These are phyloP conservation scores for Drosophila cognata DNA, from an alignment of 2,888 invertebrate genomes.

Conservation along the genomic window DNA sequence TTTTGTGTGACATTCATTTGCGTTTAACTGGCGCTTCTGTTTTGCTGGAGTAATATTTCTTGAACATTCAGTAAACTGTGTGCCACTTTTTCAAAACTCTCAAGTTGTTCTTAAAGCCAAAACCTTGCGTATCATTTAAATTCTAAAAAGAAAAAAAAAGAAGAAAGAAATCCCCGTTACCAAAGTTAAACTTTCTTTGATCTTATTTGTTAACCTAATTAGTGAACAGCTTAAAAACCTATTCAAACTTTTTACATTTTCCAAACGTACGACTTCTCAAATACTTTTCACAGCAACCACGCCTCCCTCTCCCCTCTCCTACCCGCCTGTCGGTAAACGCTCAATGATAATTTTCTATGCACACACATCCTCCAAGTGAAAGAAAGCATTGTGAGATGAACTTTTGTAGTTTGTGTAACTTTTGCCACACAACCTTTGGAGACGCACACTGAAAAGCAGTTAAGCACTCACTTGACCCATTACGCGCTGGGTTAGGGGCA, in stretches of 20 bases:
- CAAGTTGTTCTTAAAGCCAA: background rate
- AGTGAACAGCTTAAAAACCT: slow-evolving; percentile 31
- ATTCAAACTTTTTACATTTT: slow-evolving; percentile 23
- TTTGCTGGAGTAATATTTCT: background rate
- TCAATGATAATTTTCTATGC: slow-evolving; percentile 32
- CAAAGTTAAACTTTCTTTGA: slow-evolving; percentile 22
- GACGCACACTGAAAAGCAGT: slow-evolving; percentile 23
- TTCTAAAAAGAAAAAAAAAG: background rate
- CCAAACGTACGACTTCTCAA: slow-evolving; percentile 3
- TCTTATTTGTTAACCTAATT: slow-evolving; percentile 31
- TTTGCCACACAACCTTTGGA: slow-evolving; percentile 32
- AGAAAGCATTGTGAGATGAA: slow-evolving; percentile 20
- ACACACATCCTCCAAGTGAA: slow-evolving; percentile 16
- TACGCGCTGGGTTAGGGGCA: slow-evolving; percentile 21
- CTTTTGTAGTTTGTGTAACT: slow-evolving; percentile 44
- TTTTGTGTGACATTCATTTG: background rate
- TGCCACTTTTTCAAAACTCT: background rate
- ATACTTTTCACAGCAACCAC: background rate
- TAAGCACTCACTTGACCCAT: slow-evolving; percentile 52
- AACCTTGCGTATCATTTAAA: slow-evolving; percentile 2
- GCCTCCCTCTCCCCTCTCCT: no score
- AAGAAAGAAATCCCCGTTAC: background rate
- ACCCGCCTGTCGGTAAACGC: background rate
- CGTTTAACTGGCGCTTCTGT: background rate
- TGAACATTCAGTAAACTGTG: background rate